phyloP scores from a whole-genome alignment of 2,113 vertebrate genomes.

The Cichladusa arquata region DNA sequence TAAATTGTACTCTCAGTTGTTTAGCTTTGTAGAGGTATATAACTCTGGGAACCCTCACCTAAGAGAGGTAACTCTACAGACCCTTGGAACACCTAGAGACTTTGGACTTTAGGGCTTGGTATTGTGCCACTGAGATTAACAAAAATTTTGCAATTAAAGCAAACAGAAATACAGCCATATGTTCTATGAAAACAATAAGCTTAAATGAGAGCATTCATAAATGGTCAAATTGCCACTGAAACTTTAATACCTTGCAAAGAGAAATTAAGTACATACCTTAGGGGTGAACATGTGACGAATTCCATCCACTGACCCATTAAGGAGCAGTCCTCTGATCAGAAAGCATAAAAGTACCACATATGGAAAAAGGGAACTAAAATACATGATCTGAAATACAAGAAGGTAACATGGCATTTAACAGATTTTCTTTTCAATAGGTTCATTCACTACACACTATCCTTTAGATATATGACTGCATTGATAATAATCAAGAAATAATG shows the following conservation, averaged over 20 bases:
- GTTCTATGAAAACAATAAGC: neutral
- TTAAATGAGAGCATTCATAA: slow-evolving; percentile 7
- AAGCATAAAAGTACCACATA: slow-evolving; percentile 95
- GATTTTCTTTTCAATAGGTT: neutral
- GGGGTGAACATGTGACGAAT: slow-evolving; percentile 97
- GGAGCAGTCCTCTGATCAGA: slow-evolving; percentile 87
- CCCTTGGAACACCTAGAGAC: neutral
- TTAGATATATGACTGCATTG: neutral
- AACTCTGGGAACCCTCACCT: neutral
- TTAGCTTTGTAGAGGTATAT: neutral
- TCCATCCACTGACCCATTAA: slow-evolving; percentile 91
- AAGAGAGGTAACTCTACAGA: neutral
- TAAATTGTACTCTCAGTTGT: neutral
- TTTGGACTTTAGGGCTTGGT: neutral
- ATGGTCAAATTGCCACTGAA: neutral
- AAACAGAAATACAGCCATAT: neutral
- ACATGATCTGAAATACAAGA: slow-evolving; percentile 87
- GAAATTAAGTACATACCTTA: slow-evolving; percentile 78
- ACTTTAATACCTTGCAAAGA: neutral
- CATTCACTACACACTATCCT: neutral
- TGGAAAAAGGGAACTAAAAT: slow-evolving; percentile 97
- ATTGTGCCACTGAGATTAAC: neutral
- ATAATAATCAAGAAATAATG: neutral
- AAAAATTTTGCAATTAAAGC: neutral
- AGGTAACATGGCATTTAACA: neutral